A percentile compares a stretch with the other conserved stretches of the same genome.
Conservation (phyloP, 1,140 invertebrate species). For the Drosophila trapezifrons region DNA sequence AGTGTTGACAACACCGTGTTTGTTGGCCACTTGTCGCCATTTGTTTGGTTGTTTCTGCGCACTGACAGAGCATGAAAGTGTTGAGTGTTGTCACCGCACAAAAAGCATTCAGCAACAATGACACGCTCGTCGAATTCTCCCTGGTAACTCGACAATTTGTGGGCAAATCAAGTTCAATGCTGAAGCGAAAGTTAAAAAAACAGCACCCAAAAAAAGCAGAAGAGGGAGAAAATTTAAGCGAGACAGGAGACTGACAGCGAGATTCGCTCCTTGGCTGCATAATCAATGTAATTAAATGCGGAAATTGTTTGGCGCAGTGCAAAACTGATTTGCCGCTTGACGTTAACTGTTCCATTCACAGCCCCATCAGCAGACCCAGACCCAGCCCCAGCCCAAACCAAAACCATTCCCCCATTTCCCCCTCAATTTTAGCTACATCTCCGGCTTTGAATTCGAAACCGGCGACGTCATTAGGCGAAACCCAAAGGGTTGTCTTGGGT, state of each 20-base stretch:
- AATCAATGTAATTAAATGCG: conserved; percentile 76
- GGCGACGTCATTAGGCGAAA: conserved; percentile 47
- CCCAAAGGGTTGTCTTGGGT: not conserved
- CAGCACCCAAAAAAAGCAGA: not conserved
- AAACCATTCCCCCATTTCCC: conserved; percentile 2
- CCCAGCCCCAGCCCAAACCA: conserved; percentile 12
- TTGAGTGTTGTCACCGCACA: conserved; percentile 45
- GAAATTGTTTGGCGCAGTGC: conserved; percentile 63
- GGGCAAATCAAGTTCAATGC: conserved; percentile 66
- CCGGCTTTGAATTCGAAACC: conserved; percentile 34
- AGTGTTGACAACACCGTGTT: conserved; percentile 62
- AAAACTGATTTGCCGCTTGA: conserved; percentile 62
- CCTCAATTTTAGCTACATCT: conserved; percentile 9
- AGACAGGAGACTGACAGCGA: conserved; percentile 9
- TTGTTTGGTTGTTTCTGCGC: conserved; percentile 30
- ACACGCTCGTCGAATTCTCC: conserved; percentile 30
- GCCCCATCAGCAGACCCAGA: conserved; percentile 29
- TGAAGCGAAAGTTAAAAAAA: conserved; percentile 21
- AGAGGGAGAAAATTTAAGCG: not conserved
- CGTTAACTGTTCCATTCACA: conserved; percentile 51
- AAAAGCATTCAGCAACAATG: conserved; percentile 43
- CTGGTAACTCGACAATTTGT: conserved; percentile 36
- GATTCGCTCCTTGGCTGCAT: conserved; percentile 39
- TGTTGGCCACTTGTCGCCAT: conserved; percentile 11
- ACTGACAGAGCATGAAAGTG: conserved; percentile 78